phyloP scores from a whole-genome alignment of 2,797 vertebrate genomes.

The Alauda arvensis region DNA sequence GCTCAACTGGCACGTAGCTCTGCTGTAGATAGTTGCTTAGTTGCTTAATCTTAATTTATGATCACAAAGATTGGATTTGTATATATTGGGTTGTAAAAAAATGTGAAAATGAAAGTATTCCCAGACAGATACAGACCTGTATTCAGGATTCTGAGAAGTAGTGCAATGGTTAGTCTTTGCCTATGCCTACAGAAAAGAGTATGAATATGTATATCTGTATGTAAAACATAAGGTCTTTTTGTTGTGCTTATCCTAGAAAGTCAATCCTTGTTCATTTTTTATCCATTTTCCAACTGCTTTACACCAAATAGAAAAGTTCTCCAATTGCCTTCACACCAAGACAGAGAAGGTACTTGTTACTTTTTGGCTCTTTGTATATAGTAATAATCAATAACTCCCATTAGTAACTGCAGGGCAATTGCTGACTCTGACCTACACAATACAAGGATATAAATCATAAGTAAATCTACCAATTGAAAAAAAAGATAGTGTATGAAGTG shows the following conservation, averaged over 20 bases:
- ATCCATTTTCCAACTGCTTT: background rate
- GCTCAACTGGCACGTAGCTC: background rate
- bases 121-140: background rate
- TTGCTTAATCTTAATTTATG: background rate
- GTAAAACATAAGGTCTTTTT: background rate
- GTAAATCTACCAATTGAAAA: background rate
- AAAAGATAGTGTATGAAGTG: background rate
- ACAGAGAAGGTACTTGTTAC: background rate
- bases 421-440: background rate
- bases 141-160: background rate
- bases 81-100: background rate
- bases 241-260: background rate
- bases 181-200: background rate
- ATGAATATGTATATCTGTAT: background rate
- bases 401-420: background rate
- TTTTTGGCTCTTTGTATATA: background rate
- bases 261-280: background rate
- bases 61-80: background rate
- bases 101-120: background rate
- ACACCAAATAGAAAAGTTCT: background rate
- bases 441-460: background rate
- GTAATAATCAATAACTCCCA: background rate
- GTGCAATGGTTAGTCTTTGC: background rate
- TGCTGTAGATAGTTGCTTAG: background rate
- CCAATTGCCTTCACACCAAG: background rate